Conservation (phyloP, 2,113 vertebrate genomes). For the Pagrus major region DNA sequence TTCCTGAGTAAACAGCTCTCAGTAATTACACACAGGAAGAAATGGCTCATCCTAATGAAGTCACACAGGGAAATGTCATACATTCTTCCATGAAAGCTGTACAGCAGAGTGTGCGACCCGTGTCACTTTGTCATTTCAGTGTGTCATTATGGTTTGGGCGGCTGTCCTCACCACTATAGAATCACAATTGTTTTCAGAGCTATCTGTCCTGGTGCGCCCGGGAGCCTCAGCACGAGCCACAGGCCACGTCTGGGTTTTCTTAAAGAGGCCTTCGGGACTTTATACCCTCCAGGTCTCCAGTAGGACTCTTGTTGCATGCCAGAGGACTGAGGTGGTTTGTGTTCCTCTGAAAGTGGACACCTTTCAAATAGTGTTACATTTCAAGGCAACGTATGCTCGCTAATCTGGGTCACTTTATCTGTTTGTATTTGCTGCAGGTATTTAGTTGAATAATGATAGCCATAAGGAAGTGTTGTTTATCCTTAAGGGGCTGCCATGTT, state of each 20-base stretch:
- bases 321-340: conserved; percentile 75
- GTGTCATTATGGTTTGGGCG: conserved; percentile 20
- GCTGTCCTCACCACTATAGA: conserved; percentile 16
- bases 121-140: conserved; percentile 37
- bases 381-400: conserved; percentile 71
- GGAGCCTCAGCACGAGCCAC: conserved; percentile 26
- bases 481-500: conserved; percentile 11
- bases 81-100: conserved; percentile 44
- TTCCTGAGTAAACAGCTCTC: conserved; percentile 72
- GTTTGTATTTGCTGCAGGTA: conserved; percentile 72
- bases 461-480: conserved; percentile 15
- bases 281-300: conserved; percentile 59
- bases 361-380: conserved; percentile 80
- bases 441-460: conserved; percentile 57
- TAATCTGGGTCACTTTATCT: conserved; percentile 81
- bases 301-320: conserved; percentile 75
- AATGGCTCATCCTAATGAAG: conserved; percentile 66
- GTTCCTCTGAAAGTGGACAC: conserved; percentile 82
- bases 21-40: conserved; percentile 67
- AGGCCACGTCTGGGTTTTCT: conserved; percentile 50
- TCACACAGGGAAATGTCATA: conserved; percentile 56
- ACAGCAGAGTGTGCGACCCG: conserved; percentile 29
- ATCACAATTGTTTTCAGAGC: conserved; percentile 44
- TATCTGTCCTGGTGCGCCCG: conserved; percentile 18
- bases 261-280: conserved; percentile 54